Evolutionary conservation across 1,140 invertebrate genomes (phyloP), one percentile per base, ranked within the genome.

Genomic region (Drosophila rhopaloa): DNA sequence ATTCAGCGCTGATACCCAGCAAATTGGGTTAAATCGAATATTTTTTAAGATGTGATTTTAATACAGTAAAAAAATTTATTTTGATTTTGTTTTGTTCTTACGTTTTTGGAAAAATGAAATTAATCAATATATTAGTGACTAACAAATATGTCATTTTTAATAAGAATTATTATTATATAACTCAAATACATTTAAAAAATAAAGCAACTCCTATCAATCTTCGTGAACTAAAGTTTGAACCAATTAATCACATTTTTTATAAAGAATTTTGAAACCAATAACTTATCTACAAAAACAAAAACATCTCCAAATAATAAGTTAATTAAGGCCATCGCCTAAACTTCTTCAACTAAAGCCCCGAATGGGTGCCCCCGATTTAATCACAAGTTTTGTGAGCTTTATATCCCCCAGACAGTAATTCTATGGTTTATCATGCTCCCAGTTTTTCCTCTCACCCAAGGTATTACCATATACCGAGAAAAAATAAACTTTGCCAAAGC

Each of bases 401-500:
- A 68, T 50, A 66, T 68, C 13, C 65, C 32, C 38, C 32, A 44
- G 65, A 54, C 65, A 66, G 65, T 68, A 68, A 46, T 40, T 46
- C 9, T 10, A 24, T 37, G 29, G 65, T 43, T 68, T 53, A 68
- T 68, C 65, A 66, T 37, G 38, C 13, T 11, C 9, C 24, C 5
- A 24, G 53, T 16, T 9, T 27, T 32, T 29, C 14, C 29, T 11
- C 32, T 27, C n/a, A 60, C 41, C 43, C 29, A 54, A 11, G 32
- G 38, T 40, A 65, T 75, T 51, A 37, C 57, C 43, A 50, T 75
- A 29, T 43, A 41, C 55, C 29, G 47, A 53, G 58, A 41, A 75
- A 75, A 74, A 63, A 63, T 29, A 66, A 86, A 78, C 59, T 88
- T 86, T 66, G 32, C 71, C 70, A 88, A 79, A 83, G 82, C 82